phyloP scores from a whole-genome alignment of 2,888 invertebrate genomes.

The Drosophila testacea region DNA sequence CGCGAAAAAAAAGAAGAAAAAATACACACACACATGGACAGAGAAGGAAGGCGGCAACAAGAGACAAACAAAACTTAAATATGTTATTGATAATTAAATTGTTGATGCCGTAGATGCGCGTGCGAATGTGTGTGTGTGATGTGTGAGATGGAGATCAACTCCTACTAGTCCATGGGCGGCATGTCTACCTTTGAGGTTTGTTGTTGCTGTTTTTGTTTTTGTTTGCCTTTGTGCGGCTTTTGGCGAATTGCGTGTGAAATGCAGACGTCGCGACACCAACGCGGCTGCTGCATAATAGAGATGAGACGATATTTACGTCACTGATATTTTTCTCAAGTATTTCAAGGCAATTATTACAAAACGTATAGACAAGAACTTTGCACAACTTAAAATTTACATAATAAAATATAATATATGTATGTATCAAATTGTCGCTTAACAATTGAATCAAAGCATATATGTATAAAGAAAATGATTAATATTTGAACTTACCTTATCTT shows the following conservation, averaged over 20 bases:
- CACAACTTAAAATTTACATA: too few species aligned
- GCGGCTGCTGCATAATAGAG: constrained; percentile 22
- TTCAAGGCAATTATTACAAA: too few species aligned
- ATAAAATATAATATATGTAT: too few species aligned
- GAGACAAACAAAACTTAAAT: constrained; percentile 59
- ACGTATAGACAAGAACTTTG: too few species aligned
- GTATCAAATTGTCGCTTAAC: too few species aligned
- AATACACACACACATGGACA: constrained; percentile 4
- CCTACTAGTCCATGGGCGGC: constrained; percentile 32
- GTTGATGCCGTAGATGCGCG: constrained; percentile 43
- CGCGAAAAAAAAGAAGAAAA: constrained; percentile 35
- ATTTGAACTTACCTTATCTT: too few species aligned
- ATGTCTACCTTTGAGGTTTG: constrained; percentile 46
- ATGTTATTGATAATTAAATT: constrained; percentile 75
- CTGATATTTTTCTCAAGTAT: too few species aligned
- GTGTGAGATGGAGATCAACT: constrained; percentile 21
- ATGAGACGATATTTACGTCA: too few species aligned
- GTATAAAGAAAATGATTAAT: too few species aligned
- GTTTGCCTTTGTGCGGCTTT: constrained; percentile 32
- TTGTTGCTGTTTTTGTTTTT: constrained; percentile 11
- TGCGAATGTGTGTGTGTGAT: constrained; percentile 1
- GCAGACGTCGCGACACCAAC: constrained; percentile 45
- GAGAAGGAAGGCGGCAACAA: constrained; percentile 9
- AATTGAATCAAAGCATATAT: too few species aligned
- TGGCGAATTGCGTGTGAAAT: constrained; percentile 48